Percentiles rank a stretch among this genome's conserved stretches.
Conservation (phyloP, 2,113 vertebrate species). For the Trachemys scripta region DNA sequence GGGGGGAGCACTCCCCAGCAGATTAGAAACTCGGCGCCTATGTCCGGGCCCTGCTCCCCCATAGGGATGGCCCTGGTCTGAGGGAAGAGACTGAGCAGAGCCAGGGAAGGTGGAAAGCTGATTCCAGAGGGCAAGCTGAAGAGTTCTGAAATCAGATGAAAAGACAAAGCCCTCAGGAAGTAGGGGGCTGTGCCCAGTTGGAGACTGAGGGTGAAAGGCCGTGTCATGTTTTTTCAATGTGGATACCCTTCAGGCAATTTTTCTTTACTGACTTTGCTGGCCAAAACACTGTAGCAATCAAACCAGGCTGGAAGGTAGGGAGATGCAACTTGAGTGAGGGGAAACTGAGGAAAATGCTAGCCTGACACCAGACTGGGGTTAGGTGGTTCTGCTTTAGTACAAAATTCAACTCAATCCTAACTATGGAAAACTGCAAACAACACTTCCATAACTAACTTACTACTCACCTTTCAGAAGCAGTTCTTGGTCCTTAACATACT, state of each 20-base stretch:
- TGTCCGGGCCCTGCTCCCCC: no score
- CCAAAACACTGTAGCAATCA: neutral
- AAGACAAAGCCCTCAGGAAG: neutral
- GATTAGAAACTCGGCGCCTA: no score
- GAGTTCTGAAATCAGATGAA: neutral
- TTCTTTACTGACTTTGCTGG: neutral
- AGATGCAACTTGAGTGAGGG: neutral
- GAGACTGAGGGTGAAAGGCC: neutral
- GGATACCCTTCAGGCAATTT: neutral
- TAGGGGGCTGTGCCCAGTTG: neutral
- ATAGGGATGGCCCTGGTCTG: no score
- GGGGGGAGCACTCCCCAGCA: no score
- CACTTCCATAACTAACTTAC: neutral
- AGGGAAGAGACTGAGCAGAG: neutral
- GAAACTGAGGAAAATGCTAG: neutral
- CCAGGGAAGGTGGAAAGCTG: neutral
- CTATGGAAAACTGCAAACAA: neutral
- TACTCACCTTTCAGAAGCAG: conserved; percentile 81
- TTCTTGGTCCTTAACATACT: conserved; percentile 78
- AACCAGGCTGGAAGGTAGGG: neutral
- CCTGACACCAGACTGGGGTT: neutral
- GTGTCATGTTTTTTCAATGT: neutral
- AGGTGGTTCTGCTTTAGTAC: neutral
- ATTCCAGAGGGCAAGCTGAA: neutral
- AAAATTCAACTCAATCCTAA: neutral